Conservation (phyloP, 1,140 invertebrate species). For the Wasmannia auropunctata region DNA sequence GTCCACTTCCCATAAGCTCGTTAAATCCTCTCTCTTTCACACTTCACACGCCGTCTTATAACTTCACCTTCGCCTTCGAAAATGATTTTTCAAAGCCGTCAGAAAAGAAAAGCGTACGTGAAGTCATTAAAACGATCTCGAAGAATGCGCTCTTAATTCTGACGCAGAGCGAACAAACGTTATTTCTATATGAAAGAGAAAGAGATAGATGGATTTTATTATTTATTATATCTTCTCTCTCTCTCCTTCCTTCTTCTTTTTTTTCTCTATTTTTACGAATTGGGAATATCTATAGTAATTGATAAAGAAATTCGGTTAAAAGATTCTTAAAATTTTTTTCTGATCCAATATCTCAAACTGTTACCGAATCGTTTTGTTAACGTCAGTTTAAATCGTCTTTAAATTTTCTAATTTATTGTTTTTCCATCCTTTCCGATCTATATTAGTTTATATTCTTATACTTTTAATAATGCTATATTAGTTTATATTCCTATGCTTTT, state of each 20-base stretch:
- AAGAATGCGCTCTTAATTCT: background rate
- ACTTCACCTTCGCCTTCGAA: constrained; percentile 1
- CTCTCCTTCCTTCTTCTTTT: too few relatives aligned
- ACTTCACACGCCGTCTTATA: background rate
- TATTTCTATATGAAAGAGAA: background rate
- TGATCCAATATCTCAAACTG: background rate
- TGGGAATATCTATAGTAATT: background rate
- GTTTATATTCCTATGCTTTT: background rate
- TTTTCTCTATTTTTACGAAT: background rate
- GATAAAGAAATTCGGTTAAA: background rate
- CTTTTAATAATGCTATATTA: too few relatives aligned
- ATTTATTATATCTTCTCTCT: background rate
- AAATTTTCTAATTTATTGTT: background rate
- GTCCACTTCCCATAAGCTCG: constrained; percentile 28
- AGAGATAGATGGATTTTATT: background rate
- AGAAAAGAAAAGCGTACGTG: background rate
- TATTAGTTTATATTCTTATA: background rate
- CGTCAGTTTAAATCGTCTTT: background rate
- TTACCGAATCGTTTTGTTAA: background rate
- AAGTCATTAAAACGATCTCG: constrained; percentile 17
- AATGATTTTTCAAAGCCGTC: constrained; percentile 23
- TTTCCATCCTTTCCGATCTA: background rate
- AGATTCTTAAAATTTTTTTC: background rate
- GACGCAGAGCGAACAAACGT: background rate
- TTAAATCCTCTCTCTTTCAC: constrained; percentile 26